phyloP scores from a whole-genome alignment of 2,797 vertebrate genomes.

The Lagorchestes hirsutus region DNA sequence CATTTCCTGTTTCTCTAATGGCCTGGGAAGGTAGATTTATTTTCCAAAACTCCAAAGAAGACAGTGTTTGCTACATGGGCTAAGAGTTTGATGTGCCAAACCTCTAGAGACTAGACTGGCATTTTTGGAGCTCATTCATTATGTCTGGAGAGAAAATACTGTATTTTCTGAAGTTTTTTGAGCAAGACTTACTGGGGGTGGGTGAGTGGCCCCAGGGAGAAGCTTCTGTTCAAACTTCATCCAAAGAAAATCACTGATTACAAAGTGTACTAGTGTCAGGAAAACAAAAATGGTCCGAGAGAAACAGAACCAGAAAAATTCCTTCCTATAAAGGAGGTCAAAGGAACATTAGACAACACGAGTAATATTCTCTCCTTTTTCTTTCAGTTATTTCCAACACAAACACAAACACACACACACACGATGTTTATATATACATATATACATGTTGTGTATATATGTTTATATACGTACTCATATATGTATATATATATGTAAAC shows the following conservation, averaged over 20 bases:
- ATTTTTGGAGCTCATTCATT: constrained; percentile 15
- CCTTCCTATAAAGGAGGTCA: not conserved
- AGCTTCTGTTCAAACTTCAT: not conserved
- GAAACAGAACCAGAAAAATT: not conserved
- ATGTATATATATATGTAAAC: not conserved
- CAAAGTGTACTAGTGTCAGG: not conserved
- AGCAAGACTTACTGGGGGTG: not conserved
- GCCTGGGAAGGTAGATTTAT: constrained; percentile 2
- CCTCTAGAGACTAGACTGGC: constrained; percentile 7
- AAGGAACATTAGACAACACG: not conserved
- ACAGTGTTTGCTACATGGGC: not conserved
- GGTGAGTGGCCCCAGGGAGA: not conserved
- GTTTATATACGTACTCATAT: too few relatives aligned
- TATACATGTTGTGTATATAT: too few relatives aligned
- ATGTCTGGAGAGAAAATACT: not conserved
- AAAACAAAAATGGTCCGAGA: not conserved
- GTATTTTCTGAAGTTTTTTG: not conserved
- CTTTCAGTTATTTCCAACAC: not conserved
- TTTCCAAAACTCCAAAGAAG: constrained; percentile 32
- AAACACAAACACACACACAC: too few relatives aligned
- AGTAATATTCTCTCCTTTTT: not conserved
- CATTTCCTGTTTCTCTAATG: constrained; percentile 47
- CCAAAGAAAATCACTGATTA: not conserved
- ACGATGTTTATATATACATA: not conserved
- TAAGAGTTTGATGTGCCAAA: not conserved